These are phyloP conservation scores for Delichon dasypus DNA, from an alignment of 2,797 vertebrate genomes.

Conservation along the genomic window DNA sequence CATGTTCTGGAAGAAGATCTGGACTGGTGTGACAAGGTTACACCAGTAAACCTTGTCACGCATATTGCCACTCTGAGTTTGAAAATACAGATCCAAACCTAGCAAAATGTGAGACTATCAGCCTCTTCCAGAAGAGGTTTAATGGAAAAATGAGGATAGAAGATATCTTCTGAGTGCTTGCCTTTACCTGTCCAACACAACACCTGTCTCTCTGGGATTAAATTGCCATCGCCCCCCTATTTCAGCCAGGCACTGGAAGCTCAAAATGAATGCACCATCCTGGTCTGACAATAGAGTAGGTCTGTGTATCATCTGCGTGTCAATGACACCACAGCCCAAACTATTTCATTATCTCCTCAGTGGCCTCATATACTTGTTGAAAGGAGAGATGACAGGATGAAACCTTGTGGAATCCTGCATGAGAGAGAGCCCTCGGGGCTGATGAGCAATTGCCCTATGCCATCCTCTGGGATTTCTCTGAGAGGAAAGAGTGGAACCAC, in stretches of 20 bases:
- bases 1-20: background rate
- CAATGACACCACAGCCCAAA: slow-evolving; percentile 68
- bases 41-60: too few species aligned
- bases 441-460: slow-evolving; percentile 69
- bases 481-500: slow-evolving; percentile 72
- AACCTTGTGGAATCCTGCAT: slow-evolving; percentile 71
- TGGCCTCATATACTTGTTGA: slow-evolving; percentile 74
- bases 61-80: background rate
- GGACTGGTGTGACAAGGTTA: background rate
- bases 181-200: background rate
- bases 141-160: background rate
- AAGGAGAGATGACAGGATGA: slow-evolving; percentile 74
- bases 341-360: slow-evolving; percentile 74
- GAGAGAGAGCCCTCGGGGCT: slow-evolving; percentile 66
- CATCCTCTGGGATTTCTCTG: slow-evolving; percentile 71
- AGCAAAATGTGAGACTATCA: background rate
- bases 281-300: slow-evolving; percentile 46
- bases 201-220: background rate
- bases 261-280: slow-evolving; percentile 23
- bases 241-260: slow-evolving; percentile 40
- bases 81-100: background rate
- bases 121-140: background rate
- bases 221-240: background rate
- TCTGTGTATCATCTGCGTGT: slow-evolving; percentile 47
- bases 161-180: background rate